Evolutionary conservation across 2,888 invertebrate species (phyloP).

Genomic region (Folsomia manolachei): DNA sequence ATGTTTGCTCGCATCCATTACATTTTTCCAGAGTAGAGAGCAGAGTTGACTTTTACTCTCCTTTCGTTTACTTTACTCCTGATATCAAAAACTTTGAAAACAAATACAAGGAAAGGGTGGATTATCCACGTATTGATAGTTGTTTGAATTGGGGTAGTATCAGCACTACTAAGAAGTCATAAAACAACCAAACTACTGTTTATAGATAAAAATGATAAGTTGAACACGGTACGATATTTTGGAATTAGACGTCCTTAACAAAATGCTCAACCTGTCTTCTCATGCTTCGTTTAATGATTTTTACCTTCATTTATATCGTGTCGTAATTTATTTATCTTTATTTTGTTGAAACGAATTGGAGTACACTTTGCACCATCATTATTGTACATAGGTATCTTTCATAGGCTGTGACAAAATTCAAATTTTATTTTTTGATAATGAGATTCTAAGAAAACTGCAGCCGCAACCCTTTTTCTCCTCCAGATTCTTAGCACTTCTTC

Average conservation of each 20-base stretch:
- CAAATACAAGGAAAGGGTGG: slow-evolving; percentile 3
- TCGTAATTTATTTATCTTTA: too few relatives aligned
- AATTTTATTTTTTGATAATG: background rate
- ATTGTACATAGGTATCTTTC: too few relatives aligned
- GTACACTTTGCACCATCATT: too few relatives aligned
- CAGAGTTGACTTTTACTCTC: slow-evolving; percentile 5
- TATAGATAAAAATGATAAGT: background rate
- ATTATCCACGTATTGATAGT: background rate
- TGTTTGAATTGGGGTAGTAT: background rate
- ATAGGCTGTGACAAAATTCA: too few relatives aligned
- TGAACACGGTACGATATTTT: background rate
- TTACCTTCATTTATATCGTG: too few relatives aligned
- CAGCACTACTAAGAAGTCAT: too few relatives aligned
- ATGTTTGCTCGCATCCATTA: background rate
- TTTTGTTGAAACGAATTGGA: too few relatives aligned
- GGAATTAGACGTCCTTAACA: too few relatives aligned
- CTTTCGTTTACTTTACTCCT: background rate
- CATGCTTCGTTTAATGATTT: too few relatives aligned
- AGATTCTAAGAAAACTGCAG: background rate
- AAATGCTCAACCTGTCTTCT: too few relatives aligned
- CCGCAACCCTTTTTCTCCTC: background rate
- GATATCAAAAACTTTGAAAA: slow-evolving; percentile 1
- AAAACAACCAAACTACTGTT: too few relatives aligned
- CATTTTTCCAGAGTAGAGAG: background rate
- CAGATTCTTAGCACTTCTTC: background rate